Conservation (phyloP, 2,888 invertebrate genomes). For the Chydorus sphaericus region DNA sequence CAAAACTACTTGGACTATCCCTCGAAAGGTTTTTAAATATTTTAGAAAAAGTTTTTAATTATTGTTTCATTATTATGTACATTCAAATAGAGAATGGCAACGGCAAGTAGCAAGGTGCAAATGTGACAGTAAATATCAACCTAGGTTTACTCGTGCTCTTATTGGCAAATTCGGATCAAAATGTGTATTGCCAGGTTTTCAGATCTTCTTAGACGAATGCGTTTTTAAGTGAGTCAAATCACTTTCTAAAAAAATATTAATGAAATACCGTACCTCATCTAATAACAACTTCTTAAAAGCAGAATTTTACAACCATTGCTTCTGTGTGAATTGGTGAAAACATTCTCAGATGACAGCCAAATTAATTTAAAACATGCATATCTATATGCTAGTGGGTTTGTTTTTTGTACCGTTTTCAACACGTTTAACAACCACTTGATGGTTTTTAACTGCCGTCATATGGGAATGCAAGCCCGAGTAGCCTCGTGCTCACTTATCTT, state of each 20-base stretch:
- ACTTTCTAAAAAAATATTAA: too few species aligned
- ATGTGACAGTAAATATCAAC: too few species aligned
- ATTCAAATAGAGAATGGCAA: too few species aligned
- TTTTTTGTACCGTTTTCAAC: constrained; percentile 55
- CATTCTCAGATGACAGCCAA: constrained; percentile 42
- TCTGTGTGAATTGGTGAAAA: constrained; percentile 46
- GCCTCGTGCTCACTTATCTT: constrained; percentile 70
- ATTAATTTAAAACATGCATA: constrained; percentile 47
- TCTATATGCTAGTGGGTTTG: constrained; percentile 55
- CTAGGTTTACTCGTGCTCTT: too few species aligned
- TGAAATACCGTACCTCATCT: not conserved
- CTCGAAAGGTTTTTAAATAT: too few species aligned
- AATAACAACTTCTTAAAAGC: too few species aligned
- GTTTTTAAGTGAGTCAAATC: constrained; percentile 26
- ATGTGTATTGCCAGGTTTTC: too few species aligned
- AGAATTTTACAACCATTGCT: constrained; percentile 51
- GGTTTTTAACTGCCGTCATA: constrained; percentile 58
- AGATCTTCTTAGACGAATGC: constrained; percentile 33
- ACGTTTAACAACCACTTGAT: constrained; percentile 72
- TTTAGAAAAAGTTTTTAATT: too few species aligned
- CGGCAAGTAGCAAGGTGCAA: too few species aligned
- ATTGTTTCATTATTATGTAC: too few species aligned
- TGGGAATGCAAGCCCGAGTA: constrained; percentile 65
- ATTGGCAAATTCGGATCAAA: too few species aligned
- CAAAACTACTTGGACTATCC: too few species aligned